Percentiles rank a stretch among this genome's conserved stretches.
These are phyloP conservation scores for Goniozus legneri DNA, from an alignment of 1,140 invertebrate genomes.

Conservation along the genomic window DNA sequence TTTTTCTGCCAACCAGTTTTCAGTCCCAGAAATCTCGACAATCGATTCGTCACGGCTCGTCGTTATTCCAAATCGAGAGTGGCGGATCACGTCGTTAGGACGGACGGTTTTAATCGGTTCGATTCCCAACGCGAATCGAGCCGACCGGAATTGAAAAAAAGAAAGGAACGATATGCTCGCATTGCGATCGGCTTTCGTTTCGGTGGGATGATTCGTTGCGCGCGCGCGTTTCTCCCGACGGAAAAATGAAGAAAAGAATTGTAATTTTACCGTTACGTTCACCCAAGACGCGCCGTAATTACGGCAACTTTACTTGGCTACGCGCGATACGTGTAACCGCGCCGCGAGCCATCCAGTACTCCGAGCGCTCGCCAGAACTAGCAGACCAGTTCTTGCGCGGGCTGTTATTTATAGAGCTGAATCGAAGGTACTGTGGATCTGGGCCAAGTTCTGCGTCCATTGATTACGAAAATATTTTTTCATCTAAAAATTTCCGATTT, in stretches of 20 bases:
- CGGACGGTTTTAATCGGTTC: no score
- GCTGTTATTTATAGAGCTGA: not conserved
- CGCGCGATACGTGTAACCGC: conserved; percentile 7
- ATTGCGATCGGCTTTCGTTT: conserved; percentile 21
- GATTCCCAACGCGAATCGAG: no score
- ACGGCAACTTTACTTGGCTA: conserved; percentile 18
- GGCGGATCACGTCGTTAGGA: no score
- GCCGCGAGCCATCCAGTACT: conserved; percentile 3
- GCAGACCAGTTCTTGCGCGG: not conserved
- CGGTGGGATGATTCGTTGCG: conserved; percentile 23
- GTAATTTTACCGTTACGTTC: conserved; percentile 34
- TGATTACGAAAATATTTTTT: no score
- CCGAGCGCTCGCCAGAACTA: not conserved
- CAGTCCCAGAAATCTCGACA: no score
- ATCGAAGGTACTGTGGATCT: not conserved
- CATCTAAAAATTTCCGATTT: no score
- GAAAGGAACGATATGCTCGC: no score
- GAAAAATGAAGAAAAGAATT: conserved; percentile 33
- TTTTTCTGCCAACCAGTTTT: no score
- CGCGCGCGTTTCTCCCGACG: conserved; percentile 2
- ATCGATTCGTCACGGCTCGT: no score
- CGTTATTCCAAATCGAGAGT: no score
- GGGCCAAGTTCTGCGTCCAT: not conserved
- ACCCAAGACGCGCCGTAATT: conserved; percentile 32
- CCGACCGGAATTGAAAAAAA: no score